These are phyloP conservation scores for Elymnias hypermnestra DNA, from an alignment of 1,140 invertebrate species.

Conservation along the genomic window DNA sequence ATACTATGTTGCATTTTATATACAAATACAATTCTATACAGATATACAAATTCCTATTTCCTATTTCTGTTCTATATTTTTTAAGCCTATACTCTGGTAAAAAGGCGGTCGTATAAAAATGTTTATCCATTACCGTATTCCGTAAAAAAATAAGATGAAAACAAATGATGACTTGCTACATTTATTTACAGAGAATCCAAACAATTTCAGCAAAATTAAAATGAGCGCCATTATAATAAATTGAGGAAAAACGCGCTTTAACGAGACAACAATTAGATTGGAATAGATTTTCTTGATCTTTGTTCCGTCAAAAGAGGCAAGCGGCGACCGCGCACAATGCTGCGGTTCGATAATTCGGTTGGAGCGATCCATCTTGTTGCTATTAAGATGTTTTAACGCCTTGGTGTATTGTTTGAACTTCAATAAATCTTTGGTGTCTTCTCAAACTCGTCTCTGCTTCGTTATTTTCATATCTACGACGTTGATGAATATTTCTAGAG, in stretches of 20 bases:
- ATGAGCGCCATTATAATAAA: background rate
- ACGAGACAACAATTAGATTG: conserved; percentile 34
- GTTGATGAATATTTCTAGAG: conserved; percentile 70
- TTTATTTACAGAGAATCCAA: too few relatives aligned
- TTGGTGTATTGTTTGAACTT: conserved; percentile 73
- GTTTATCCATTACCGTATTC: too few relatives aligned
- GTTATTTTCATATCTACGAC: conserved; percentile 57
- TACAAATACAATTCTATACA: too few relatives aligned
- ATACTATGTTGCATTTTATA: too few relatives aligned
- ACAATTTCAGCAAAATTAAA: too few relatives aligned
- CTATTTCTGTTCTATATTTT: too few relatives aligned
- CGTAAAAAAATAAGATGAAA: too few relatives aligned
- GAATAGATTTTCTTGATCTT: conserved; percentile 39
- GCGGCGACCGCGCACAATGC: conserved; percentile 40
- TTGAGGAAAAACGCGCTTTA: background rate
- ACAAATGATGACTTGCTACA: too few relatives aligned
- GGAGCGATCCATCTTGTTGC: conserved; percentile 68
- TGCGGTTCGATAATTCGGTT: conserved; percentile 55
- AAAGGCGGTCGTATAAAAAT: too few relatives aligned
- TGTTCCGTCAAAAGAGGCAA: conserved; percentile 38
- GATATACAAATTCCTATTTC: too few relatives aligned
- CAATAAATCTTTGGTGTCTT: conserved; percentile 75
- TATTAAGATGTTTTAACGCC: conserved; percentile 74
- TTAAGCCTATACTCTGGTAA: too few relatives aligned
- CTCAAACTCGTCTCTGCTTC: conserved; percentile 60